Evolutionary conservation across 2,888 invertebrate species (phyloP).

Genomic region (Lomographa bimaculata): DNA sequence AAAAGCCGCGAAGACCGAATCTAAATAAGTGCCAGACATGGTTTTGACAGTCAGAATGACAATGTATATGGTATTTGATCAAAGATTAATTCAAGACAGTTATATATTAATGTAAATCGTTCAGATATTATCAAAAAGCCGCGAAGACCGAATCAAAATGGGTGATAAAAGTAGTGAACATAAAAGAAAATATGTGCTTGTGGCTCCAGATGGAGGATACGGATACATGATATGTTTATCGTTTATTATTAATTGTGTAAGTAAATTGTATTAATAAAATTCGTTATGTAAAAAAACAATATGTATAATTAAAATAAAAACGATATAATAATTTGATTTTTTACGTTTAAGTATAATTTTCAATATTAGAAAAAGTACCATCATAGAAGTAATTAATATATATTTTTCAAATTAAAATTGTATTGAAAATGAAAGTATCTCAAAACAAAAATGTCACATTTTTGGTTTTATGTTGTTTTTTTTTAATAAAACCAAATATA

Average conservation of each 20-base stretch:
- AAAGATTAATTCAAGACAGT: constrained; percentile 21
- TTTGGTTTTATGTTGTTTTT: no score
- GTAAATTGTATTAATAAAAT: constrained; percentile 42
- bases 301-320: no score
- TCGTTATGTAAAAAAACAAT: no score
- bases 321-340: no score
- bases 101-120: constrained; percentile 3
- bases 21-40: no score
- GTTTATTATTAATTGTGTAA: constrained; percentile 84
- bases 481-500: no score
- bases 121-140: constrained; percentile 15
- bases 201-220: constrained; percentile 87
- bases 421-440: no score
- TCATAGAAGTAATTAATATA: no score
- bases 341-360: no score
- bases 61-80: constrained; percentile 24
- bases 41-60: constrained; percentile 19
- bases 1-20: constrained; percentile 5
- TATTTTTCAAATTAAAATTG: no score
- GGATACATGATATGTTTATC: constrained; percentile 86
- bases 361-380: no score
- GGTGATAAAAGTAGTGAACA: constrained; percentile 21
- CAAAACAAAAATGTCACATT: no score
- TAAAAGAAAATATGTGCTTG: constrained; percentile 46
- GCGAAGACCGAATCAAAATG: constrained; percentile 6